These are phyloP conservation scores for Acromyrmex heyeri DNA, from an alignment of 1,140 invertebrate species.

Conservation along the genomic window DNA sequence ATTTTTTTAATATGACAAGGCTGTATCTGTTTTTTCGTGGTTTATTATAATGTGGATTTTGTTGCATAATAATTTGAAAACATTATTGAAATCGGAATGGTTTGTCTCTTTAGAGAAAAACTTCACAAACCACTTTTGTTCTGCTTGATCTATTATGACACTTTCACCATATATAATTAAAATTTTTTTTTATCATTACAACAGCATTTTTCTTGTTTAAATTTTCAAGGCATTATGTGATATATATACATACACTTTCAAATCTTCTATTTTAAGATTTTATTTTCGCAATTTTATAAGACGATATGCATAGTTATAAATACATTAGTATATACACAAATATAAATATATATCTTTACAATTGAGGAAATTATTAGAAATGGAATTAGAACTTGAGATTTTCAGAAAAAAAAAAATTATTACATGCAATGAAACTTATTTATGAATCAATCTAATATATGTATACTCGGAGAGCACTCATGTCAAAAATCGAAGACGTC, in stretches of 20 bases:
- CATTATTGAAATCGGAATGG: neutral
- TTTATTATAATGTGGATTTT: neutral
- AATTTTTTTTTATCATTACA: neutral
- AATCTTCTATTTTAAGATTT: slow-evolving; percentile 17
- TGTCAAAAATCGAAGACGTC: too few species aligned
- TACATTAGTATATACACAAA: too few species aligned
- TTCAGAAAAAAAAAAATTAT: slow-evolving; percentile 1
- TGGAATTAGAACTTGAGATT: neutral
- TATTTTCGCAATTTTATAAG: neutral
- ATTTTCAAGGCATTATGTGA: neutral
- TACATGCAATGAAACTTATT: neutral
- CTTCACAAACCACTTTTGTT: neutral
- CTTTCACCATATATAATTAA: neutral
- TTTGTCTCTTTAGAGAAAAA: neutral
- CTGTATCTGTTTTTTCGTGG: neutral
- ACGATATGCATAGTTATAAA: neutral
- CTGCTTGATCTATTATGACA: neutral
- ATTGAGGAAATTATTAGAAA: neutral
- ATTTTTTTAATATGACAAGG: neutral
- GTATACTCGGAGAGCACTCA: too few species aligned
- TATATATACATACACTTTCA: neutral
- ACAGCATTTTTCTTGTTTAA: neutral
- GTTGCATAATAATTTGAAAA: neutral
- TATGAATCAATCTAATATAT: slow-evolving; percentile 4
- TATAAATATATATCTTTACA: neutral